Evolutionary conservation across 2,113 vertebrate genomes (phyloP).

Genomic region (Serilophus lunatus): DNA sequence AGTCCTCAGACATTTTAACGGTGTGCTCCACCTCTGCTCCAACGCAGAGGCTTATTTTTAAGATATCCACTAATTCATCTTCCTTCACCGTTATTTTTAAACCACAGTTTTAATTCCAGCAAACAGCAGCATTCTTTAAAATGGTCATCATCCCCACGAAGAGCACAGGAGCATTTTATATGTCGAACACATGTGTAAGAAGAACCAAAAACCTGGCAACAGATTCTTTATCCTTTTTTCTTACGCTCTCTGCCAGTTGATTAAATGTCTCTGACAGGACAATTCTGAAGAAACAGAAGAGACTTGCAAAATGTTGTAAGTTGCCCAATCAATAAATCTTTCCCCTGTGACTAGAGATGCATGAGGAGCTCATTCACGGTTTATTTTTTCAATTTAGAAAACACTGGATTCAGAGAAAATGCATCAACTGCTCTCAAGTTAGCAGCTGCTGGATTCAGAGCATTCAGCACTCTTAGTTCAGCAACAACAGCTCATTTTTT

Average conservation of each 20-base stretch:
- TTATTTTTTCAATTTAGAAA: background rate
- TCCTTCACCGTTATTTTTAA: constrained; percentile 14
- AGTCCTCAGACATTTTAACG: background rate
- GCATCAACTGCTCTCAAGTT: background rate
- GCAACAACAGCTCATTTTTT: background rate
- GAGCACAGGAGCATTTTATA: background rate
- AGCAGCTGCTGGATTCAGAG: background rate
- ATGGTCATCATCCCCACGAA: background rate
- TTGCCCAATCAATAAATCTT: background rate
- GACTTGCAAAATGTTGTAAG: background rate
- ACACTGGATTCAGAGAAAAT: background rate
- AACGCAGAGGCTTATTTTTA: background rate
- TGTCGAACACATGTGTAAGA: constrained; percentile 27
- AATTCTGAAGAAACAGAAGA: background rate
- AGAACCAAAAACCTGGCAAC: constrained; percentile 23
- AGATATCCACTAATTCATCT: background rate
- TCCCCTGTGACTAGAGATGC: background rate
- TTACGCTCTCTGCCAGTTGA: background rate
- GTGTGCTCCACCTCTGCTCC: background rate
- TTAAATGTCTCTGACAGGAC: background rate
- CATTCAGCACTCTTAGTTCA: background rate
- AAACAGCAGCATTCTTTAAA: constrained; percentile 32
- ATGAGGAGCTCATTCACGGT: background rate
- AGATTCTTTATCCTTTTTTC: background rate
- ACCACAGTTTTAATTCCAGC: background rate